phyloP scores from a whole-genome alignment of 92 coral and sea anemone species.

The Porites divaricata region DNA sequence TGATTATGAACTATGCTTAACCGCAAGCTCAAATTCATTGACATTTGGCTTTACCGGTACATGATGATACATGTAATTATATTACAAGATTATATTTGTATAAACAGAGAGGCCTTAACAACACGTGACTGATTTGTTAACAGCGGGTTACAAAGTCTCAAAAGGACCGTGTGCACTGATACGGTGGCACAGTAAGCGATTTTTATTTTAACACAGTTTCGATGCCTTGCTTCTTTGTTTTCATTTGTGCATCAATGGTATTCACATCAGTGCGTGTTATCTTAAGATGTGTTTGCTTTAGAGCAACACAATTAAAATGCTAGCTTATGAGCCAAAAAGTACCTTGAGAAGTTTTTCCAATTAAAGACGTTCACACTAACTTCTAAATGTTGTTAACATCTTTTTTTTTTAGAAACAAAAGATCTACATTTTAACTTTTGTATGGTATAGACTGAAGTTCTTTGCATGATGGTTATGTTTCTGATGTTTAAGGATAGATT shows the following conservation, averaged over 20 bases:
- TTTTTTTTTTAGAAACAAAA: too few species aligned
- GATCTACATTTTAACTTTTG: neutral
- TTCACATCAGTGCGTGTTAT: neutral
- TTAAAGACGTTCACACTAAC: too few species aligned
- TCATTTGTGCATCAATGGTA: neutral
- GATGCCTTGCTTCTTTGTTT: neutral
- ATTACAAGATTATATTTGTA: neutral
- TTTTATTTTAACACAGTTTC: neutral
- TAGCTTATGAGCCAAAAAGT: neutral
- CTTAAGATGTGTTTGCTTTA: neutral
- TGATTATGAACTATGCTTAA: neutral
- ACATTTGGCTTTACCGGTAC: neutral
- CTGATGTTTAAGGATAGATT: neutral
- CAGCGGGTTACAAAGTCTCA: neutral
- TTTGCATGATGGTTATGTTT: neutral
- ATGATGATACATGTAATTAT: neutral
- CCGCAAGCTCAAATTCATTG: neutral
- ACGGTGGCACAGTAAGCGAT: too few species aligned
- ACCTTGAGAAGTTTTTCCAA: neutral
- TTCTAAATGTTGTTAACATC: too few species aligned
- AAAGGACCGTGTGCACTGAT: too few species aligned
- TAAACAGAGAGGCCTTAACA: slow-evolving; percentile 6
- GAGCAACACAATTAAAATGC: slow-evolving; percentile 4
- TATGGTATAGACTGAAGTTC: neutral
- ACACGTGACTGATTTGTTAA: neutral